These are phyloP conservation scores for Hydrophis major DNA, from an alignment of 2,797 vertebrate species.

Conservation along the genomic window DNA sequence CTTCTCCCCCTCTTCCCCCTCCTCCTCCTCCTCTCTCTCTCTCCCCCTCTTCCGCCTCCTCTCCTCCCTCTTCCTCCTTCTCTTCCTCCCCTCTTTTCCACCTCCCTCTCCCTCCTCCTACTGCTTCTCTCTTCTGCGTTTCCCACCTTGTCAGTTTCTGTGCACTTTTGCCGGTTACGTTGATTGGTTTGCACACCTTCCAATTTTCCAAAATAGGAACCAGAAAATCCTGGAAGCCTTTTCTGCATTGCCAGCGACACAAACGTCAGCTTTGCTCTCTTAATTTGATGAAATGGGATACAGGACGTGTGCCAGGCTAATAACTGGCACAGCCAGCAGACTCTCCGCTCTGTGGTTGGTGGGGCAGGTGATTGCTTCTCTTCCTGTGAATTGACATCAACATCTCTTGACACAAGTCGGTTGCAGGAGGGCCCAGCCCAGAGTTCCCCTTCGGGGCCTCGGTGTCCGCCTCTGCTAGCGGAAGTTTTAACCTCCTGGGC, in stretches of 20 bases:
- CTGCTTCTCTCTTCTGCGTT: background rate
- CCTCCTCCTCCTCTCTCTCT: no score
- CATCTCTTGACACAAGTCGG: background rate
- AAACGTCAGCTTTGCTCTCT: background rate
- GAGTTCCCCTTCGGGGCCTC: background rate
- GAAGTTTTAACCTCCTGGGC: background rate
- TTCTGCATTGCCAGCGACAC: background rate
- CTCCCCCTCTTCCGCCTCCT: no score
- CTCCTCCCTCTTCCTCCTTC: accelerated
- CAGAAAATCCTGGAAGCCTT: background rate
- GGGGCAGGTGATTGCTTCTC: conserved; percentile 32
- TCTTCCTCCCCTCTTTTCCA: no score
- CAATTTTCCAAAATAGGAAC: conserved; percentile 17
- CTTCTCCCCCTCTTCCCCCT: no score
- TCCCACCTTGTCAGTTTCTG: background rate
- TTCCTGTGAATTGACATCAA: conserved; percentile 22
- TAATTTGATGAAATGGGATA: background rate
- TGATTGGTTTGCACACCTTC: background rate
- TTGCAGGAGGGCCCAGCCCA: conserved; percentile 25
- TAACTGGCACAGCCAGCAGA: background rate
- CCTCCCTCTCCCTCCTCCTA: no score
- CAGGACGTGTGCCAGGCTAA: accelerated
- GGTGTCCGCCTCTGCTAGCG: accelerated
- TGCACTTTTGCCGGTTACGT: conserved; percentile 1
- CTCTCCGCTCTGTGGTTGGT: conserved; percentile 10